Percentiles rank a stretch among this genome's conserved stretches.
Conservation (phyloP, 2,888 invertebrate species). For the Sclerodermus sp. region DNA sequence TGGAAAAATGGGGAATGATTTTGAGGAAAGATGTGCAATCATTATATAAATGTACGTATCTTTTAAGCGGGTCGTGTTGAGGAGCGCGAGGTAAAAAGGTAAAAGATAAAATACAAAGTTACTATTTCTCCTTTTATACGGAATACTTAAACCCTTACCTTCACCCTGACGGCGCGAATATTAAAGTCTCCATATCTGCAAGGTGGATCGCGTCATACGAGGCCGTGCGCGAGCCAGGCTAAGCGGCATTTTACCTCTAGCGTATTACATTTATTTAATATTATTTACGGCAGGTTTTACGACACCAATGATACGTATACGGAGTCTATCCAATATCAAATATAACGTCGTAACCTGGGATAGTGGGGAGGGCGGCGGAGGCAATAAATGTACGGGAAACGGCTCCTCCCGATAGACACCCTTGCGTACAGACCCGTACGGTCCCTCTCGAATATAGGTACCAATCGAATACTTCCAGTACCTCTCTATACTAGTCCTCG, state of each 20-base stretch:
- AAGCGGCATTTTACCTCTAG: slow-evolving; percentile 51
- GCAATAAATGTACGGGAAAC: slow-evolving; percentile 58
- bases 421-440: slow-evolving; percentile 31
- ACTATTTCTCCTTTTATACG: background rate
- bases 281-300: slow-evolving; percentile 56
- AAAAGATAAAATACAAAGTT: background rate
- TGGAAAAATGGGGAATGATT: too few species aligned
- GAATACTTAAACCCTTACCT: background rate
- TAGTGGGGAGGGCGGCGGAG: slow-evolving; percentile 41
- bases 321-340: slow-evolving; percentile 57
- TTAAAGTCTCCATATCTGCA: slow-evolving; percentile 19
- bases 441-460: slow-evolving; percentile 29
- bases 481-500: slow-evolving; percentile 15
- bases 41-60: too few species aligned
- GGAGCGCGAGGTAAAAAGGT: too few species aligned
- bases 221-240: slow-evolving; percentile 23
- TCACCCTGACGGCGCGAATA: slow-evolving; percentile 10
- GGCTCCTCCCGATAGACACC: slow-evolving; percentile 50
- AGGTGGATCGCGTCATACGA: slow-evolving; percentile 10
- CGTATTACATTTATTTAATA: slow-evolving; percentile 57
- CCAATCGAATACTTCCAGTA: slow-evolving; percentile 28
- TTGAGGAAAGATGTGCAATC: too few species aligned
- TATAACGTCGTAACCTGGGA: slow-evolving; percentile 55
- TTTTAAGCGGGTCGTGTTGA: too few species aligned
- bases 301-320: slow-evolving; percentile 55